Conservation (phyloP, 2,113 vertebrate species). For the Lanius collurio region DNA sequence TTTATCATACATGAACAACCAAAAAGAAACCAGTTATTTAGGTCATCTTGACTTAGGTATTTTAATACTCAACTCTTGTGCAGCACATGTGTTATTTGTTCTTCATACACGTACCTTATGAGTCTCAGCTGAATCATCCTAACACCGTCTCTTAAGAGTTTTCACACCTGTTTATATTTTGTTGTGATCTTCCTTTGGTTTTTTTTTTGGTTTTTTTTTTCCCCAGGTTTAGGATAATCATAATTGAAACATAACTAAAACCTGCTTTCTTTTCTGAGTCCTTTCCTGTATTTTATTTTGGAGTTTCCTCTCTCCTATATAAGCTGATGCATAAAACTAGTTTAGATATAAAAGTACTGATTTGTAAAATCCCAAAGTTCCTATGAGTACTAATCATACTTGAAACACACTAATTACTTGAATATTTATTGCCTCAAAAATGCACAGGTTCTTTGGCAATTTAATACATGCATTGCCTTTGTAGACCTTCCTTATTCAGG, state of each 20-base stretch:
- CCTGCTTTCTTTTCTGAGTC: constrained; percentile 28
- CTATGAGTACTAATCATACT: background rate
- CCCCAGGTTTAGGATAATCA: background rate
- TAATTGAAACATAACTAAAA: constrained; percentile 56
- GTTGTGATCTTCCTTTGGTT: constrained; percentile 9
- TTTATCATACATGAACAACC: constrained; percentile 6
- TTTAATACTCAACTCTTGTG: background rate
- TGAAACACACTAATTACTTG: background rate
- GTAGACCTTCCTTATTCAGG: background rate
- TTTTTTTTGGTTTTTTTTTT: background rate
- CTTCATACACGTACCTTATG: background rate
- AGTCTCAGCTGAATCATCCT: constrained; percentile 43
- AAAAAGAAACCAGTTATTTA: background rate
- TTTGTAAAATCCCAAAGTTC: background rate
- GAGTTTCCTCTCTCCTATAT: background rate
- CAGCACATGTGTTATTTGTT: background rate
- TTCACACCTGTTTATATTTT: constrained; percentile 31
- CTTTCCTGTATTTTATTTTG: background rate
- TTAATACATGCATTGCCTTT: background rate
- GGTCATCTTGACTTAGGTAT: constrained; percentile 11
- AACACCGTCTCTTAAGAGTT: constrained; percentile 24
- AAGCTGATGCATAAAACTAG: background rate
- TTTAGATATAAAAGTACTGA: background rate
- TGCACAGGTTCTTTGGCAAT: background rate
- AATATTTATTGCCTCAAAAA: background rate